phyloP scores from a whole-genome alignment of 2,113 vertebrate genomes.

The Apodemus speciosus region DNA sequence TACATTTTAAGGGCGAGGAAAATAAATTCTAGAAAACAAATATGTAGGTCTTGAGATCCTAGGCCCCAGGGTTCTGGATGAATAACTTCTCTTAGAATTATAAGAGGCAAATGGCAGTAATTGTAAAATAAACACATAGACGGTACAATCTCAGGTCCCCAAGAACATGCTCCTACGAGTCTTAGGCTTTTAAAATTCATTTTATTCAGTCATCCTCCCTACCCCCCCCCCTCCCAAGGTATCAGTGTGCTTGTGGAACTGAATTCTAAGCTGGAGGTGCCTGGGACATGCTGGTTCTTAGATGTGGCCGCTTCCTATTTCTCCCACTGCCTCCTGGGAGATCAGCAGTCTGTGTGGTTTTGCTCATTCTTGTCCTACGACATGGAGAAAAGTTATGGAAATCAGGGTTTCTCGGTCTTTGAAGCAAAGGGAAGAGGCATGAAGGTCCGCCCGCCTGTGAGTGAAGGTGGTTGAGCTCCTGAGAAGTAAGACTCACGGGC shows the following conservation, averaged over 20 bases:
- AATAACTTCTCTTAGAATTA: not conserved
- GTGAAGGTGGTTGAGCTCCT: not conserved
- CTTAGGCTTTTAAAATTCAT: not conserved
- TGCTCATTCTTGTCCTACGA: not conserved
- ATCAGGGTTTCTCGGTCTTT: not conserved
- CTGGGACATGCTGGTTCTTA: fast-evolving
- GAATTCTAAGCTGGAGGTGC: not conserved
- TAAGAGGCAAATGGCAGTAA: not conserved
- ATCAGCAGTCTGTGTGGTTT: not conserved
- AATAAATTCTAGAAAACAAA: not conserved
- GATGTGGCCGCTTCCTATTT: not conserved
- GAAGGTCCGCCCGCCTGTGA: not conserved
- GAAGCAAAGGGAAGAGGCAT: not conserved
- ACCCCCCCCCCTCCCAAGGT: too few relatives aligned
- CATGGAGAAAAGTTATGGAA: not conserved
- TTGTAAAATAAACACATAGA: not conserved
- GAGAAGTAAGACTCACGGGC: not conserved
- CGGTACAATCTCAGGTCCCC: not conserved
- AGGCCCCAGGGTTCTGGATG: not conserved
- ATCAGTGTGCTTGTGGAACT: fast-evolving
- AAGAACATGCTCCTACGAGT: fast-evolving
- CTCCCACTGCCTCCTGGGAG: not conserved
- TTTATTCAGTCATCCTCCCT: too few relatives aligned
- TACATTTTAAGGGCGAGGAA: not conserved
- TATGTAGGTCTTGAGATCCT: not conserved